Evolutionary conservation across 2,888 invertebrate genomes (phyloP), one percentile per base, ranked within the genome.

Genomic region (Anorthoa munda): DNA sequence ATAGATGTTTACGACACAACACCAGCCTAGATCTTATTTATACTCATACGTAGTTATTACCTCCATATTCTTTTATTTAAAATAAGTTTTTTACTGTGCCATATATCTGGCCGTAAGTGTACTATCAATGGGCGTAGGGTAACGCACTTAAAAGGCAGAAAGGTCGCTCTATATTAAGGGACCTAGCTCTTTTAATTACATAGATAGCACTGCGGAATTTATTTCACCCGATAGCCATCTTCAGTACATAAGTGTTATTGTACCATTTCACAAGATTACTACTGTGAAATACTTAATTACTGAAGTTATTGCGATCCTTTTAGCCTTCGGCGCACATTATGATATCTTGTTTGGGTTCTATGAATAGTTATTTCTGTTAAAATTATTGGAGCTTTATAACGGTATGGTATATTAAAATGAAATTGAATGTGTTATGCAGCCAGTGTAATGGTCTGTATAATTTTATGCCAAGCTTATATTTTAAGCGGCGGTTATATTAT

Each of bases 131-230:
- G 60, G 66, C 56, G 60, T 63, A 67, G 81, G 70, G 81, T 80
- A 66, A 58, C 78, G 70, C 55, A 66, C 78, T 79, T 75, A 79
- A 77, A 84, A 86, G 82, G 78, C 79, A 83, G 53, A 75, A 81
- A 86, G 88, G 86, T 82, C 88, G 85, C 64, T 80, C 71, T 50
- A 87, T 86, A 89, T 87, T 87, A 87, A 84, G 86, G 88, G 85
- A 65, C 79, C 83, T 84, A 83, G 84, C 82, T 82, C 82, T 82
- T 81, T 88, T 89, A 88, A 90, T 90, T 87, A 86, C 87, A 66
- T 58, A 77, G 87, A 88, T 87, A 86, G 85, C 71, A 81, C 79
- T 74, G 65, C 58, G 77, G 79, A 89, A 88, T 89, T 88, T 90
- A 90, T 89, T 86, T 81, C 72, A 26, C 65, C 75, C 77, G 84